Percentiles rank a stretch among this genome's conserved stretches.
These are phyloP conservation scores for Brenthis daphne DNA, from an alignment of 2,888 invertebrate genomes.

Conservation along the genomic window DNA sequence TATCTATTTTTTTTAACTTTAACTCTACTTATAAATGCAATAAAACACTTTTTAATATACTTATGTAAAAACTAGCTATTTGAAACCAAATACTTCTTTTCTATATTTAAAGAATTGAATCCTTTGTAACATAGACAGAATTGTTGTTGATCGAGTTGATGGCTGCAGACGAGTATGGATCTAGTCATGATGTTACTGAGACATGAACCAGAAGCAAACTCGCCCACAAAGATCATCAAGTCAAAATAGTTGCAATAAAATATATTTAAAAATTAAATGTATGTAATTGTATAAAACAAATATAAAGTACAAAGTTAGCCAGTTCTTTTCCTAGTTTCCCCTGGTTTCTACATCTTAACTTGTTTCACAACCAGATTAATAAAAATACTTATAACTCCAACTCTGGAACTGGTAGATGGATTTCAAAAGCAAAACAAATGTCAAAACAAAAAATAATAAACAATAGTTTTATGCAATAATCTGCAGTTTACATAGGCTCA, in stretches of 20 bases:
- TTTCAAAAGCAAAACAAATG: too few species aligned
- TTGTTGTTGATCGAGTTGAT: slow-evolving; percentile 68
- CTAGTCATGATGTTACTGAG: slow-evolving; percentile 86
- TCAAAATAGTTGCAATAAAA: slow-evolving; percentile 44
- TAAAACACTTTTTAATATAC: too few species aligned
- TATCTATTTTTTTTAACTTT: too few species aligned
- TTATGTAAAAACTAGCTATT: not conserved
- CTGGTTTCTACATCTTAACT: too few species aligned
- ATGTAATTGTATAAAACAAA: not conserved
- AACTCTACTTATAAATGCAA: too few species aligned
- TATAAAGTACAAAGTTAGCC: not conserved
- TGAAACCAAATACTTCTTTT: not conserved
- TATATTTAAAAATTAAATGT: not conserved
- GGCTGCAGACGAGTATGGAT: slow-evolving; percentile 94
- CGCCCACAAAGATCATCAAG: slow-evolving; percentile 87
- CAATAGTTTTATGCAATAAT: too few species aligned
- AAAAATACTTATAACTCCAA: too few species aligned
- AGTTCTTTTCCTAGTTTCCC: too few species aligned
- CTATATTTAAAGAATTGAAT: not conserved
- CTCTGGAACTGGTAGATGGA: too few species aligned
- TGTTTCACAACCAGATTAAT: too few species aligned
- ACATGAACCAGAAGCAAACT: slow-evolving; percentile 91
- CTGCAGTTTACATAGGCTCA: too few species aligned
- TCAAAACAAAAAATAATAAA: too few species aligned
- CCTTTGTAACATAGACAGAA: not conserved